Evolutionary conservation across 2,888 invertebrate genomes (phyloP).

Genomic region (Ormyrus labotus): DNA sequence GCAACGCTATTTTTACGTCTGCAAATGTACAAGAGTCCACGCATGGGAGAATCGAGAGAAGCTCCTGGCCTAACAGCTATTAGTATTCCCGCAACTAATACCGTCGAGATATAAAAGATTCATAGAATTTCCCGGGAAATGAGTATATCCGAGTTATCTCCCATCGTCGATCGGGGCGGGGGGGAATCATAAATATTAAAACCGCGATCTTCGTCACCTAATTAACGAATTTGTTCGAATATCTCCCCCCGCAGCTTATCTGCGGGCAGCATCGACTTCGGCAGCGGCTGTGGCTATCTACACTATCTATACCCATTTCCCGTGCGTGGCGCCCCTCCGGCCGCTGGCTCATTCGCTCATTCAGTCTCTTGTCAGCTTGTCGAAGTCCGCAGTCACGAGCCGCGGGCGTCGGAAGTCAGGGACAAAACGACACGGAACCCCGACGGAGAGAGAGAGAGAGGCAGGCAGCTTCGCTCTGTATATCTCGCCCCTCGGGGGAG

Average conservation of each 20-base stretch:
- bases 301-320: slow-evolving; percentile 40
- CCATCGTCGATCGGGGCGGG: no score
- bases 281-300: slow-evolving; percentile 7
- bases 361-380: slow-evolving; percentile 38
- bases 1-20: no score
- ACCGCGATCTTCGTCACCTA: slow-evolving; percentile 12
- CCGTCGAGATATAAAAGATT: no score
- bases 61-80: no score
- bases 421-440: slow-evolving; percentile 53
- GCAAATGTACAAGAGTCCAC: no score
- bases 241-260: slow-evolving; percentile 7
- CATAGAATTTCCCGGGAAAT: no score
- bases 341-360: slow-evolving; percentile 15
- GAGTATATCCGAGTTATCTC: no score
- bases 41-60: no score
- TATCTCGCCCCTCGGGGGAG: slow-evolving; percentile 36
- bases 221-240: slow-evolving; percentile 46
- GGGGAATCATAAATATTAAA: neutral
- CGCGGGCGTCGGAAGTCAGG: slow-evolving; percentile 51
- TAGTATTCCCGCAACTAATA: no score
- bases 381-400: slow-evolving; percentile 33
- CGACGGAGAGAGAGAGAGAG: neutral
- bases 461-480: slow-evolving; percentile 21
- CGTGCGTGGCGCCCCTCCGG: slow-evolving; percentile 2
- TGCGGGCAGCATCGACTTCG: neutral